Evolutionary conservation across 2,888 invertebrate species (phyloP).

Genomic region (Melinaea menophilus): DNA sequence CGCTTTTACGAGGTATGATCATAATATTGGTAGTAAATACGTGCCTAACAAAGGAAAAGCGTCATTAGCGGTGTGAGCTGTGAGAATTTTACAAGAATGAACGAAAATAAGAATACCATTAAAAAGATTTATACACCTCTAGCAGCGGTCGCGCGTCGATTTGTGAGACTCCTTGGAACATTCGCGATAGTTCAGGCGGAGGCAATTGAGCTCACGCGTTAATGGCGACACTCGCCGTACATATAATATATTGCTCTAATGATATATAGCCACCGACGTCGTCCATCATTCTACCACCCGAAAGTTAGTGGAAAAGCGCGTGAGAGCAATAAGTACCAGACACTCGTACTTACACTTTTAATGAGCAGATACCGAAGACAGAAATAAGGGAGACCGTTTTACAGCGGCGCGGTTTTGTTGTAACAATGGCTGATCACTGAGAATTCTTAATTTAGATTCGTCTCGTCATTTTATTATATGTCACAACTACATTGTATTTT

Average conservation of each 20-base stretch:
- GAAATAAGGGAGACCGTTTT: conserved; percentile 70
- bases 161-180: conserved; percentile 68
- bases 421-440: conserved; percentile 42
- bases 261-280: conserved; percentile 73
- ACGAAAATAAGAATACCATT: conserved; percentile 72
- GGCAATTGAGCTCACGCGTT: conserved; percentile 72
- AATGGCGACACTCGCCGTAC: conserved; percentile 77
- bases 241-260: conserved; percentile 74
- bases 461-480: too few relatives aligned
- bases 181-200: conserved; percentile 50
- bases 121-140: conserved; percentile 73
- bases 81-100: conserved; percentile 67
- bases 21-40: conserved; percentile 21
- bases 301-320: conserved; percentile 73
- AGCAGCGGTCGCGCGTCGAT: conserved; percentile 70
- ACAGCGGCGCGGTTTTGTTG: conserved; percentile 68
- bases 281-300: conserved; percentile 77
- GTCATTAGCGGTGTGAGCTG: conserved; percentile 44
- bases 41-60: conserved; percentile 47
- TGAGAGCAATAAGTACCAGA: conserved; percentile 60
- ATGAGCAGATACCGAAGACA: conserved; percentile 75
- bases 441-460: too few relatives aligned
- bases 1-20: conserved; percentile 43
- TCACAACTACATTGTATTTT: too few relatives aligned
- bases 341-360: conserved; percentile 57